A percentile compares a stretch with the other conserved stretches of the same genome.
Conservation (phyloP, 2,113 vertebrate species). For the Pachypanchax playfairii region DNA sequence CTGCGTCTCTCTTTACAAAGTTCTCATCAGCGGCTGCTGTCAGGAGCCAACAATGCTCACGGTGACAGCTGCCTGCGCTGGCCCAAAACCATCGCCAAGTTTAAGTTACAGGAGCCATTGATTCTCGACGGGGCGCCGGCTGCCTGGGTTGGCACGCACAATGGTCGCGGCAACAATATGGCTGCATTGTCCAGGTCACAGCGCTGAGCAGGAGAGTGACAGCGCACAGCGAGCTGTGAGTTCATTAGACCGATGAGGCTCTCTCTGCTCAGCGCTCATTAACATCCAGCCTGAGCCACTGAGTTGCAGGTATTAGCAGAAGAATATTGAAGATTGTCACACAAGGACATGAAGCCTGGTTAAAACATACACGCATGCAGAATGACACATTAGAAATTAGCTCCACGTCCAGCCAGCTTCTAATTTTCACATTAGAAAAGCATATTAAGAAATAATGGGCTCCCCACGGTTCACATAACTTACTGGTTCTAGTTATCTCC, state of each 20-base stretch:
- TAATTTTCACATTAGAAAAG: conserved; percentile 69
- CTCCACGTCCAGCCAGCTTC: conserved; percentile 50
- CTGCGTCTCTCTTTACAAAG: conserved; percentile 46
- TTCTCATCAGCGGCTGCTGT: conserved; percentile 63
- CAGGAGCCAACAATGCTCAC: conserved; percentile 54
- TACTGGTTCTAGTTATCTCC: conserved; percentile 48
- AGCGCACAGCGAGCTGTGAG: conserved; percentile 48
- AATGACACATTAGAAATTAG: conserved; percentile 67
- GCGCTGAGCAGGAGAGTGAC: conserved; percentile 69
- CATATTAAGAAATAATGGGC: conserved; percentile 68
- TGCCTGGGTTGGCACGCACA: conserved; percentile 58
- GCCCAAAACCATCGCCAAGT: conserved; percentile 39
- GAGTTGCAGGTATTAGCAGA: conserved; percentile 60
- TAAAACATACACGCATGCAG: conserved; percentile 37
- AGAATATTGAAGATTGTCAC: conserved; percentile 45
- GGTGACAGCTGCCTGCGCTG: conserved; percentile 60
- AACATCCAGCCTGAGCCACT: conserved; percentile 58
- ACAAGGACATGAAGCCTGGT: conserved; percentile 44
- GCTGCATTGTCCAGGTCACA: conserved; percentile 62
- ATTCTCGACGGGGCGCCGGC: conserved; percentile 53
- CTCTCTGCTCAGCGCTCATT: conserved; percentile 58
- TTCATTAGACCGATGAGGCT: conserved; percentile 64
- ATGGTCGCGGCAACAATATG: conserved; percentile 48
- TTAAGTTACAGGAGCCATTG: conserved; percentile 67
- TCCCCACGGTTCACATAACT: conserved; percentile 52